A percentile compares a stretch with the other conserved stretches of the same genome.
These are phyloP conservation scores for Elephantulus edwardii DNA, from an alignment of 2,113 vertebrate genomes.

Conservation along the genomic window DNA sequence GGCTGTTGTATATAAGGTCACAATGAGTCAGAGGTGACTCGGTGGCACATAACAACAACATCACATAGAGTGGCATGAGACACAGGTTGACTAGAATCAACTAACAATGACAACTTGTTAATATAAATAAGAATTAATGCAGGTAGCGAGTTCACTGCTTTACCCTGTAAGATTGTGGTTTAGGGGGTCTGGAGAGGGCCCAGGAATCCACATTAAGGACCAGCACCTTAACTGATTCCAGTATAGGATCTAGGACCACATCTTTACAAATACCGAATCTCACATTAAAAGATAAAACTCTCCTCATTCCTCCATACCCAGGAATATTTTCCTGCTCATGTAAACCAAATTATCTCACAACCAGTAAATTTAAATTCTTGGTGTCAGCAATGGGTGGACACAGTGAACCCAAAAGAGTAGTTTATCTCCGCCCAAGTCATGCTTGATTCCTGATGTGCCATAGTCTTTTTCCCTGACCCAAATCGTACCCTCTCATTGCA, in stretches of 20 bases:
- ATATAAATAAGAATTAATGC: slow-evolving; percentile 30
- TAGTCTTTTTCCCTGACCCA: slow-evolving; percentile 14
- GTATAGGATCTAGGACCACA: background rate
- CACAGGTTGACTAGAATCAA: too few relatives aligned
- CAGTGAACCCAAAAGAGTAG: slow-evolving; percentile 28
- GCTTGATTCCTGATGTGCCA: slow-evolving; percentile 39
- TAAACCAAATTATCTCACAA: slow-evolving; percentile 48
- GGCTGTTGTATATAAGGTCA: too few relatives aligned
- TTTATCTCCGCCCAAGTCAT: slow-evolving; percentile 6
- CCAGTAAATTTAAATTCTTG: slow-evolving; percentile 44
- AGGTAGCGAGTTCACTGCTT: background rate
- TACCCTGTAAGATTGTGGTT: background rate
- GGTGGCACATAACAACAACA: too few relatives aligned
- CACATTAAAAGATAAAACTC: slow-evolving; percentile 20
- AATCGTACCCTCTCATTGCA: background rate
- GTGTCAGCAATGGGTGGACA: slow-evolving; percentile 42
- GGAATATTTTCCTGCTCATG: slow-evolving; percentile 31
- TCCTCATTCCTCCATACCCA: background rate
- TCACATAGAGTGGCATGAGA: background rate
- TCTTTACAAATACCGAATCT: slow-evolving; percentile 24
- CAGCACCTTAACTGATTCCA: background rate
- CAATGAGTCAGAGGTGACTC: too few relatives aligned
- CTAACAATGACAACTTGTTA: background rate
- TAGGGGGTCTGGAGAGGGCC: background rate
- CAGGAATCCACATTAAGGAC: background rate